phyloP scores from a whole-genome alignment of 2,113 vertebrate species.

The Ammodytes dubius region DNA sequence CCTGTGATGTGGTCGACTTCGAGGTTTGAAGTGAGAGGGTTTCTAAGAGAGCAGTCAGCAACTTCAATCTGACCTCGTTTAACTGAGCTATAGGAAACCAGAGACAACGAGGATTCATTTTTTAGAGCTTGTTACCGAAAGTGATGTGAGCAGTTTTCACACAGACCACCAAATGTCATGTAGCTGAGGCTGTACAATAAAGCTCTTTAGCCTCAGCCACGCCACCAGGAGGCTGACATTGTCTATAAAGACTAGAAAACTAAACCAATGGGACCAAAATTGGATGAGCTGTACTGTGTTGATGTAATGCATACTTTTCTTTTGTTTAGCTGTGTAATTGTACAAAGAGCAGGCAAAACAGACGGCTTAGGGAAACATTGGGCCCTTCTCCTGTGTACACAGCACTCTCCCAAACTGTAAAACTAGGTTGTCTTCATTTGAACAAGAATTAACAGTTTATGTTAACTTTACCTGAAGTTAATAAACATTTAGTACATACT shows the following conservation, averaged over 20 bases:
- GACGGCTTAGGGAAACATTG: too few relatives aligned
- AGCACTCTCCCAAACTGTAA: too few relatives aligned
- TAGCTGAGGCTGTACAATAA: background rate
- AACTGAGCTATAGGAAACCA: conserved; percentile 3
- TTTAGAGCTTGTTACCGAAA: conserved; percentile 35
- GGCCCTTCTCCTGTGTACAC: too few relatives aligned
- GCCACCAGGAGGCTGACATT: background rate
- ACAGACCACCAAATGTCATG: background rate
- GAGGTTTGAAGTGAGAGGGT: conserved; percentile 23
- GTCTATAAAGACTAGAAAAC: background rate
- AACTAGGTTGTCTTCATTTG: too few relatives aligned
- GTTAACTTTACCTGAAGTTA: too few relatives aligned
- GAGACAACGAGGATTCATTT: background rate
- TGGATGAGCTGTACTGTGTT: too few relatives aligned
- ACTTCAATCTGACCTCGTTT: conserved; percentile 55
- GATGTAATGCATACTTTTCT: too few relatives aligned
- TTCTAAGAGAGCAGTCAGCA: conserved; percentile 52
- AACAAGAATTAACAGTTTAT: too few relatives aligned
- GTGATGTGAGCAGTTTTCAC: conserved; percentile 32
- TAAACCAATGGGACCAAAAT: too few relatives aligned
- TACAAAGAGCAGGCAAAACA: too few relatives aligned
- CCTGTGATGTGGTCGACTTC: conserved; percentile 34
- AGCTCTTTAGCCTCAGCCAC: background rate
- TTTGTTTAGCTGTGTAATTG: too few relatives aligned
- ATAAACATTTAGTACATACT: too few relatives aligned